Base-by-base conservation (phyloP, 2,888 invertebrate species). In the Phorcus lineatus region DNA sequence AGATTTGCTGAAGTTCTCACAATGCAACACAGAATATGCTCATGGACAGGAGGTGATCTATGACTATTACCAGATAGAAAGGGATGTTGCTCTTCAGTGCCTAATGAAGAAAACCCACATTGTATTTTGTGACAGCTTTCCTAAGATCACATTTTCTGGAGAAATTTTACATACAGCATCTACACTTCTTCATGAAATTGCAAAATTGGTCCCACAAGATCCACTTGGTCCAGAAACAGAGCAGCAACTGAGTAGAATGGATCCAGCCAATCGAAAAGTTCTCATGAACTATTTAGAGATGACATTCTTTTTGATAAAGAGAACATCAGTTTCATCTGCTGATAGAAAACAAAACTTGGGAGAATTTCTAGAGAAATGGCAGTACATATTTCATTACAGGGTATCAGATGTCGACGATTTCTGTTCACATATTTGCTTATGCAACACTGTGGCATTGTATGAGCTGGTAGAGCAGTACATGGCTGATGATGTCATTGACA, bases 261-360 rank as follows among this genome's bases (percentile, higher is more conserved):
- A 62, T 6, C 62, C 62, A 62, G 62, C 62, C 13, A 28, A 62
- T 17, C 11, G 62, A 28, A 62, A 62, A 28, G 62, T 62, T 16
- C 62, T 62, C 28, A 62, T 62, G 62, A 62, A 62, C 62, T 62
- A 62, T 28, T 13, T 62, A 24, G 62, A 62, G 62, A 62, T 62
- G 62, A 62, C 62, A 16, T 62, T 62, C 22, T 62, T 24, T 24
- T 17, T 62, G 62, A 22, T 62, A 62, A 62, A 62, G 11, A 62
- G 62, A 62, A 62, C 62, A 62, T 28, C 62, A 62, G 62, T 62
- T 13, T 62, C 62, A 28, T 28, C 28, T 17, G 3, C 24, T 16
- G 62, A 62, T n/a, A 62, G 28, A 17, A 62, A 62, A 24, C 62
- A 16, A 28, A 28, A 28, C 6, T 28, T 62, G 24, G 28, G 28